Evolutionary conservation across 2,888 invertebrate genomes (phyloP).

Genomic region (Thereva nobilitata): DNA sequence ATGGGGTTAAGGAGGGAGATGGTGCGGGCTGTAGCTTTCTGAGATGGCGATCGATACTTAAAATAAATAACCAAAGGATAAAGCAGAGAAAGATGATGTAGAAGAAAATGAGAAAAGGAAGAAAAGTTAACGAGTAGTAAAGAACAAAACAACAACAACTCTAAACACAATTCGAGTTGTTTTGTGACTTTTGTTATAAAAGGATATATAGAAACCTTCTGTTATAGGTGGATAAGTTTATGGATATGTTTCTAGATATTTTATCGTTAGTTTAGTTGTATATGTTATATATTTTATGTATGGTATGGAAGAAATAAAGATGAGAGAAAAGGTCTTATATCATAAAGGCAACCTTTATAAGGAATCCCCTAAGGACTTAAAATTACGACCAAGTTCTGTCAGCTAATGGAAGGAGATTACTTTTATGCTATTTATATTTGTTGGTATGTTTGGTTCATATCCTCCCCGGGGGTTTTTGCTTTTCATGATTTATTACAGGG

Average conservation of each 20-base stretch:
- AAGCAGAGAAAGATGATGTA: background rate
- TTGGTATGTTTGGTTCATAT: conserved; percentile 12
- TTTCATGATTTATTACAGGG: conserved; percentile 39
- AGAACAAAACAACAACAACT: conserved; percentile 12
- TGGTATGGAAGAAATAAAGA: conserved; percentile 31
- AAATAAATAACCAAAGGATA: conserved; percentile 38
- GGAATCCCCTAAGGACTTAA: conserved; percentile 41
- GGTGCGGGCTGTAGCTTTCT: conserved; percentile 29
- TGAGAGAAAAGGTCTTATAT: conserved; percentile 39
- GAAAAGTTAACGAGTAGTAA: conserved; percentile 26
- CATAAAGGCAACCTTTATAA: conserved; percentile 36
- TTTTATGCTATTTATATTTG: conserved; percentile 33
- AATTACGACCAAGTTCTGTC: conserved; percentile 41
- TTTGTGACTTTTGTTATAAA: conserved; percentile 34
- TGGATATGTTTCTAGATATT: background rate
- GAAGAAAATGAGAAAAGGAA: conserved; percentile 16
- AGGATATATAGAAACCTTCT: conserved; percentile 15
- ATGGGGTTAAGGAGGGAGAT: conserved; percentile 21
- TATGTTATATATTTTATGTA: background rate
- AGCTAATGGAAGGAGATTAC: conserved; percentile 39
- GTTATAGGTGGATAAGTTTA: background rate
- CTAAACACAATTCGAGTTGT: conserved; percentile 28
- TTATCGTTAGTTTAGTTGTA: background rate
- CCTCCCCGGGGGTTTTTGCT: conserved; percentile 36
- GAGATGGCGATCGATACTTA: conserved; percentile 40